Evolutionary conservation across 2,888 invertebrate species (phyloP).

Genomic region (Melanophora roralis): DNA sequence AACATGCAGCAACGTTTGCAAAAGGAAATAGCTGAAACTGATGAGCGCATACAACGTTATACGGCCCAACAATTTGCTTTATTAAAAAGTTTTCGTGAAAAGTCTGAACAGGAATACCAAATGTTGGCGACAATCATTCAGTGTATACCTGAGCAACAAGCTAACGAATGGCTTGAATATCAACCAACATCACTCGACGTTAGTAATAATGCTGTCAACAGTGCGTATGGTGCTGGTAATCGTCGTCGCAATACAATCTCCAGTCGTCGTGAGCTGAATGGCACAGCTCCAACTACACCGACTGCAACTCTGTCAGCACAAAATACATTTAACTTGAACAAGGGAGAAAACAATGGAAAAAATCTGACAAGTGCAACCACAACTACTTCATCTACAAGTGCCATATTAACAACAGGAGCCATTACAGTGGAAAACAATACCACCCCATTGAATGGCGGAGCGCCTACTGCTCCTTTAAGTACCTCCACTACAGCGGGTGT

Average conservation of each 20-base stretch:
- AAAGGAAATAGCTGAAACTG: slow-evolving; percentile 83
- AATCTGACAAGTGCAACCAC: slow-evolving; percentile 27
- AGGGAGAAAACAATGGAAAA: slow-evolving; percentile 39
- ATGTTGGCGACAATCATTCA: slow-evolving; percentile 80
- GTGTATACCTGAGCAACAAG: slow-evolving; percentile 71
- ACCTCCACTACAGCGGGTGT: slow-evolving; percentile 23
- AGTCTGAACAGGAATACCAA: slow-evolving; percentile 85
- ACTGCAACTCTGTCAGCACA: slow-evolving; percentile 66
- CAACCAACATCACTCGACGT: slow-evolving; percentile 69
- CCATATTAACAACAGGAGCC: slow-evolving; percentile 38
- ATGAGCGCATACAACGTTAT: slow-evolving; percentile 86
- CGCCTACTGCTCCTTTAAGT: neutral
- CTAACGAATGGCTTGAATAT: slow-evolving; percentile 67
- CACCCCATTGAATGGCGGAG: slow-evolving; percentile 19
- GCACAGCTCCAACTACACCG: slow-evolving; percentile 70
- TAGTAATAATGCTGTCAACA: slow-evolving; percentile 62
- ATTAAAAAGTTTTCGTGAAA: slow-evolving; percentile 85
- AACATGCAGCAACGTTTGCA: slow-evolving; percentile 84
- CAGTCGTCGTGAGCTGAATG: slow-evolving; percentile 68
- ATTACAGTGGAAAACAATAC: slow-evolving; percentile 39
- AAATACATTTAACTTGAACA: slow-evolving; percentile 44
- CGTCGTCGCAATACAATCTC: slow-evolving; percentile 71
- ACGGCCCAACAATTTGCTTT: slow-evolving; percentile 86
- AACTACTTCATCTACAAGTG: slow-evolving; percentile 46
- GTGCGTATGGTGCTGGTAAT: slow-evolving; percentile 45